Evolutionary conservation across 92 coral and sea anemone species (phyloP).

Genomic region (Zoanthus sansibaricus): DNA sequence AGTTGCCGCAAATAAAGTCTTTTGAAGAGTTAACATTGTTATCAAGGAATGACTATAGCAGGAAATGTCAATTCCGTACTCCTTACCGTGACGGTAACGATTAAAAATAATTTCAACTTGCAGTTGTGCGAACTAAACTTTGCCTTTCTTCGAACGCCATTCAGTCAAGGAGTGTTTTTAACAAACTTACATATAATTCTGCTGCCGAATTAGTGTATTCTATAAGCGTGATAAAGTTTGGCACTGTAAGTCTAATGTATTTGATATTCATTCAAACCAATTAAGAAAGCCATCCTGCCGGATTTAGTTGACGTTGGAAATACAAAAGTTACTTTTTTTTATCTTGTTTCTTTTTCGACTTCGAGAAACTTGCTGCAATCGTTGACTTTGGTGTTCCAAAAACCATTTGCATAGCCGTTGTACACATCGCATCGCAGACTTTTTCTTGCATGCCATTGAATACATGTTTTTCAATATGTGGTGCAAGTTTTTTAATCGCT

Average conservation of each 20-base stretch:
- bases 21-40: too few species aligned
- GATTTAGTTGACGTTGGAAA: background rate
- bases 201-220: background rate
- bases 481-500: slow-evolving; percentile 83
- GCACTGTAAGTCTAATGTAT: background rate
- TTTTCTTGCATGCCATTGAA: slow-evolving; percentile 77
- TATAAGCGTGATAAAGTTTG: too few species aligned
- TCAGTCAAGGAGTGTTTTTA: too few species aligned
- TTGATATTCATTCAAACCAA: background rate
- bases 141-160: too few species aligned
- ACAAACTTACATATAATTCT: background rate
- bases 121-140: too few species aligned
- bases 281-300: background rate
- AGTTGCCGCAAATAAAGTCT: too few species aligned
- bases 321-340: background rate
- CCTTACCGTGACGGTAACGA: too few species aligned
- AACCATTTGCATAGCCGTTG: slow-evolving; percentile 69
- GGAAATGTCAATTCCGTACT: too few species aligned
- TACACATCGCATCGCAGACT: slow-evolving; percentile 80
- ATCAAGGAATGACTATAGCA: too few species aligned
- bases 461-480: slow-evolving; percentile 79
- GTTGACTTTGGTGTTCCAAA: slow-evolving; percentile 66
- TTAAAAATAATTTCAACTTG: too few species aligned
- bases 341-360: background rate
- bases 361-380: background rate